phyloP scores from a whole-genome alignment of 2,797 vertebrate species.

The Podarcis lilfordi region DNA sequence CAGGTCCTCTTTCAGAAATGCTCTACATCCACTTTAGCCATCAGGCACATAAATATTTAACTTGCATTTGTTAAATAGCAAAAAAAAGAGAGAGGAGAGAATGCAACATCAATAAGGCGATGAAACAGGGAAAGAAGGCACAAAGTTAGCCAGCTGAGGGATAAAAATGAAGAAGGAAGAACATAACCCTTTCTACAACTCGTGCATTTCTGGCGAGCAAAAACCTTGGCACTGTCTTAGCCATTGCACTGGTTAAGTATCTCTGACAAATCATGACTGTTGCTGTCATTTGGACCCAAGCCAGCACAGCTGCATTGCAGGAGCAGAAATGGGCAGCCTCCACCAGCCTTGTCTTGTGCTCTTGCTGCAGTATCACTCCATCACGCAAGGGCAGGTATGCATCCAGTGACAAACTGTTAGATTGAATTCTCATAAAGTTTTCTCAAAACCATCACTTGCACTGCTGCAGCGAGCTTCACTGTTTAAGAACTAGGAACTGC shows the following conservation, averaged over 20 bases:
- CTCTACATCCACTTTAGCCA: slow-evolving; percentile 53
- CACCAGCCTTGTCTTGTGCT: background rate
- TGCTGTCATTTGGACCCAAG: background rate
- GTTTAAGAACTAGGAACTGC: background rate
- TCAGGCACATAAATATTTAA: slow-evolving; percentile 67
- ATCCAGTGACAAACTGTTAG: background rate
- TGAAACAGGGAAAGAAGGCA: background rate
- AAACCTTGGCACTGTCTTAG: background rate
- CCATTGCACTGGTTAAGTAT: background rate
- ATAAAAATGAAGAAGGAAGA: background rate
- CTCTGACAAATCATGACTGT: background rate
- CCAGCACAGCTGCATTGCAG: background rate
- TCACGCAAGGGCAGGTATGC: background rate
- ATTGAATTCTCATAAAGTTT: background rate
- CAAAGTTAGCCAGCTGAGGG: background rate
- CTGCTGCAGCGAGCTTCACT: background rate
- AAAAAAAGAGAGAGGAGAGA: background rate
- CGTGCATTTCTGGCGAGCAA: background rate
- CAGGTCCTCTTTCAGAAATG: slow-evolving; percentile 35
- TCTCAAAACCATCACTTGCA: background rate
- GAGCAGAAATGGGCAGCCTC: background rate
- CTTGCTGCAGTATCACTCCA: background rate
- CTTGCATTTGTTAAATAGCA: slow-evolving; percentile 39
- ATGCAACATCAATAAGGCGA: slow-evolving; percentile 20
- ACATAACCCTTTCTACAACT: background rate